These are phyloP conservation scores for Sebastes nivosus DNA, from an alignment of 2,797 vertebrate genomes.

Conservation along the genomic window DNA sequence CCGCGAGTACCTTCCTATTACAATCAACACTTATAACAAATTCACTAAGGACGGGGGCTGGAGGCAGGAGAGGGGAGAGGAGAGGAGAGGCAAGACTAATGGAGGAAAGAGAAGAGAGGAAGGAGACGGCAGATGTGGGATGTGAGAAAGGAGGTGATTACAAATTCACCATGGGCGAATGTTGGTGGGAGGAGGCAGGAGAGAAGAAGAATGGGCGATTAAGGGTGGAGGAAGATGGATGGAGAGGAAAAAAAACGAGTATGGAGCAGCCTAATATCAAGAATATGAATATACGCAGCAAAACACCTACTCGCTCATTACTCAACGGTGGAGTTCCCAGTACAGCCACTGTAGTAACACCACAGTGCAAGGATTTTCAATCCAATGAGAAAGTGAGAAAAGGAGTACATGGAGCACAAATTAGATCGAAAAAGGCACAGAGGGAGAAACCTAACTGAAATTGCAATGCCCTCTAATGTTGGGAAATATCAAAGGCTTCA, in stretches of 20 bases:
- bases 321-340: neutral
- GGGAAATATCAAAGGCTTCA: constrained; percentile 25
- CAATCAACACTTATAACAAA: constrained; percentile 35
- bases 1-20: constrained; percentile 25
- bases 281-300: neutral
- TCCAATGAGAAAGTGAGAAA: neutral
- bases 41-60: constrained; percentile 11
- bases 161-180: constrained; percentile 45
- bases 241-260: neutral
- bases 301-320: neutral
- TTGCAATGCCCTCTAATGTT: constrained; percentile 19
- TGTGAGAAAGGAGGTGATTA: constrained; percentile 46
- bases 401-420: neutral
- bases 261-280: constrained; percentile 1
- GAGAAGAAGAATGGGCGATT: constrained; percentile 31
- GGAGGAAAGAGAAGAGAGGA: constrained; percentile 19
- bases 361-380: neutral
- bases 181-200: constrained; percentile 27
- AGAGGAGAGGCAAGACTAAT: constrained; percentile 23
- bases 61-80: neutral
- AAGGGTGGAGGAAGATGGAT: constrained; percentile 8
- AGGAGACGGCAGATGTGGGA: constrained; percentile 29
- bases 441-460: constrained; percentile 1
- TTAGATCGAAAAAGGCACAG: neutral
- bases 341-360: neutral